A percentile compares a stretch with the other conserved stretches of the same genome.
These are phyloP conservation scores for Protonemura montana DNA, from an alignment of 2,888 invertebrate species.

Conservation along the genomic window DNA sequence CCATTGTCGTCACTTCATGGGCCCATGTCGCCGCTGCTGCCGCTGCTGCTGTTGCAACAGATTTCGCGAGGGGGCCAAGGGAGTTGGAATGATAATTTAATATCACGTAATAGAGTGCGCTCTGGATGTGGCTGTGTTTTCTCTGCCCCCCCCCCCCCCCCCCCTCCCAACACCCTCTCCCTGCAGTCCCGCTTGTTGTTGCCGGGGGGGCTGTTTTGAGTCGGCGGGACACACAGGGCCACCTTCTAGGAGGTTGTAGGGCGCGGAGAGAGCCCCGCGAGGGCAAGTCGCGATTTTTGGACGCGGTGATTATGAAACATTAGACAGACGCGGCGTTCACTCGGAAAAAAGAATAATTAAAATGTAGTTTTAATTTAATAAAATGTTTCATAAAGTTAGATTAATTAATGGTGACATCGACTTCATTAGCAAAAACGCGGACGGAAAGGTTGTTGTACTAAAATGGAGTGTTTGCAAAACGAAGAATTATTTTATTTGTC, in stretches of 20 bases:
- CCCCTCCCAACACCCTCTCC: too few species aligned
- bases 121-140: background rate
- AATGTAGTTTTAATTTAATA: slow-evolving; percentile 1
- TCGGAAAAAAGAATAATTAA: background rate
- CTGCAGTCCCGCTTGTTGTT: background rate
- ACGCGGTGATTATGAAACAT: background rate
- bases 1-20: background rate
- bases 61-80: background rate
- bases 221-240: background rate
- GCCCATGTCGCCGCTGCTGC: background rate
- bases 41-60: background rate
- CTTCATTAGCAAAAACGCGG: slow-evolving; percentile 20
- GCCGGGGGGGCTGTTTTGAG: background rate
- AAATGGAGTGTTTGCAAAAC: background rate
- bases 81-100: background rate
- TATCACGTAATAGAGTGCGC: background rate
- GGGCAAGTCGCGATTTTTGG: background rate
- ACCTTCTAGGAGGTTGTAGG: too few species aligned
- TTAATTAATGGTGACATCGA: slow-evolving; percentile 20
- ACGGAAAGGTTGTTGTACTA: background rate
- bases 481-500: slow-evolving; percentile 7
- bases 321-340: background rate
- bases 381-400: background rate
- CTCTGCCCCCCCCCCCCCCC: too few species aligned
- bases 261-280: background rate